phyloP scores from a whole-genome alignment of 1,140 invertebrate genomes.

The Papilio machaon region DNA sequence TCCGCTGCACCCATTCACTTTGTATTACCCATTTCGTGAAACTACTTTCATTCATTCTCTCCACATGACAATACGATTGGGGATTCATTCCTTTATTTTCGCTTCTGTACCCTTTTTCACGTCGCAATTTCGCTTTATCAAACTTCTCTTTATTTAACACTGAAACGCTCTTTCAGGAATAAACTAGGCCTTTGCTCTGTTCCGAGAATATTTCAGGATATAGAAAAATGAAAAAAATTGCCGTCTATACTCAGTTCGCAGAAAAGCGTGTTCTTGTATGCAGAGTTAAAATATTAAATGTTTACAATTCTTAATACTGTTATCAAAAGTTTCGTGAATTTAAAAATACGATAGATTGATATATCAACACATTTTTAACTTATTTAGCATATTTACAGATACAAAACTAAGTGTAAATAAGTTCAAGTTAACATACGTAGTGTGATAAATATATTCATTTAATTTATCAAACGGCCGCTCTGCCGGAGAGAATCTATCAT shows the following conservation, averaged over 20 bases:
- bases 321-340: too few relatives aligned
- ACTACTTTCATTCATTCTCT: slow-evolving; percentile 37
- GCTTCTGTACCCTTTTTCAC: slow-evolving; percentile 33
- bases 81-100: slow-evolving; percentile 36
- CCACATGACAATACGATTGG: slow-evolving; percentile 39
- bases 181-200: neutral
- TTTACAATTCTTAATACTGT: too few relatives aligned
- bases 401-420: too few relatives aligned
- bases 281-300: neutral
- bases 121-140: slow-evolving; percentile 38
- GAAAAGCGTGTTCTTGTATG: neutral
- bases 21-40: slow-evolving; percentile 39
- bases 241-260: neutral
- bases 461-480: neutral
- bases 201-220: neutral
- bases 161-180: slow-evolving; percentile 16
- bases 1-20: slow-evolving; percentile 36
- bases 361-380: too few relatives aligned
- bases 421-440: neutral
- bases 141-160: slow-evolving; percentile 30
- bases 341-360: too few relatives aligned
- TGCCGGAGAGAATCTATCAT: neutral
- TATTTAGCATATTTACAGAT: too few relatives aligned
- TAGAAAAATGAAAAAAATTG: neutral
- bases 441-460: slow-evolving; percentile 8